Conservation (phyloP, 2,113 vertebrate genomes). For the Boulengeromyrus knoepffleri region DNA sequence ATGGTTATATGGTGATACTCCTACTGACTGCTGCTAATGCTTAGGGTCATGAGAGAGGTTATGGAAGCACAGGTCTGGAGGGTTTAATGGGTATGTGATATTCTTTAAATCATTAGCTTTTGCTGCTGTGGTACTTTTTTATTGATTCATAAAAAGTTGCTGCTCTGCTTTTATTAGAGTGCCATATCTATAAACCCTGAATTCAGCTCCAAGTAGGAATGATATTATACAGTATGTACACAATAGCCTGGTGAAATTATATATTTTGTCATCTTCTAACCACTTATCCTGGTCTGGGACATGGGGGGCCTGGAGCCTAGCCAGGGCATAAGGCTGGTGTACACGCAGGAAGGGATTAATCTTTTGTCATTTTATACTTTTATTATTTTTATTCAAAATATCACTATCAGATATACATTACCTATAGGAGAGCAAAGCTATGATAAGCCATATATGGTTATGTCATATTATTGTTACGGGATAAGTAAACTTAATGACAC, state of each 20-base stretch:
- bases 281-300: not conserved
- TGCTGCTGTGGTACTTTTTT: slow-evolving; percentile 12
- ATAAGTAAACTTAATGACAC: not conserved
- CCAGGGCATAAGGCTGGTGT: not conserved
- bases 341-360: not conserved
- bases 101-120: slow-evolving; percentile 25
- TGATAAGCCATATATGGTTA: not conserved
- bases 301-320: not conserved
- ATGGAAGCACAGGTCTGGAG: not conserved
- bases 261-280: not conserved
- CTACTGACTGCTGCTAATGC: not conserved
- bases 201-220: not conserved
- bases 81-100: slow-evolving; percentile 24
- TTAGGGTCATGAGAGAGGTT: not conserved
- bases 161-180: slow-evolving; percentile 18
- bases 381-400: not conserved
- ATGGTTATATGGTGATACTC: not conserved
- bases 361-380: not conserved
- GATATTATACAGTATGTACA: not conserved
- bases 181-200: not conserved
- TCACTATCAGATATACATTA: not conserved
- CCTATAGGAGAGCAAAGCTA: not conserved
- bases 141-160: slow-evolving; percentile 15
- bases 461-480: not conserved
- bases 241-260: not conserved